Base-by-base conservation (phyloP, 2,888 invertebrate genomes). In the Apoderus coryli region DNA sequence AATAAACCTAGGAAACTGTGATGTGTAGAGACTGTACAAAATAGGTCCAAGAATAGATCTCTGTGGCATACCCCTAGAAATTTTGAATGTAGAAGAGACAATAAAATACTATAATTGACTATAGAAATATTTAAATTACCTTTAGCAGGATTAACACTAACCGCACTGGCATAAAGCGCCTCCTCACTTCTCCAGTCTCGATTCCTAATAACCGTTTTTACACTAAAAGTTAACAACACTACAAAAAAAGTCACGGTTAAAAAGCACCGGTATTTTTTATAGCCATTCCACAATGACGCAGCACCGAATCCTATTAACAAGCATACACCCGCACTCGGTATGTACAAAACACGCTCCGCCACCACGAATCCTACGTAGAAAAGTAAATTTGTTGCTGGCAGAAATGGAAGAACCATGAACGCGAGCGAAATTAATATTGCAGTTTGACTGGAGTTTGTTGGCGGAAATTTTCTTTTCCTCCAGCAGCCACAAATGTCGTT, bases 311-410 rank as follows among this genome's bases (percentile, higher is more conserved):
- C 90, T 36, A 92, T 65, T 41, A 93, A 64, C 47, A 95, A 69
- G 61, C 92, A 93, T 60, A 81, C 85, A 31, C 93, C 95, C 51
- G 93, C 85, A 63, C 90, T 92, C 29, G 95, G 93, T 57, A 95
- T 72, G 63, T 95, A 96, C 41, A 96, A 68, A 42, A 95, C 79
- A 41, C 95, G 71, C 63, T 96, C 96, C 35, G 95, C 96, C 32
- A 95, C 82, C 44, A 96, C 95, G 60, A 96, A 96, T 28, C 96
- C 96, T 36, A 96, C 95, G 60, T 95, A 93, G 65, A 93, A 92
- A 60, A 95, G 78, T 47, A 93, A 64, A 68, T 96, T 96, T 48
- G 88, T 81, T 39, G 95, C 93, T 40, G 93, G 95, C 51, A 95
- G 67, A 63, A 93, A 95, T 38, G 95, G 92, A 45, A 95, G 65